These are phyloP conservation scores for Rapana venosa DNA, from an alignment of 2,888 invertebrate genomes.

Conservation along the genomic window DNA sequence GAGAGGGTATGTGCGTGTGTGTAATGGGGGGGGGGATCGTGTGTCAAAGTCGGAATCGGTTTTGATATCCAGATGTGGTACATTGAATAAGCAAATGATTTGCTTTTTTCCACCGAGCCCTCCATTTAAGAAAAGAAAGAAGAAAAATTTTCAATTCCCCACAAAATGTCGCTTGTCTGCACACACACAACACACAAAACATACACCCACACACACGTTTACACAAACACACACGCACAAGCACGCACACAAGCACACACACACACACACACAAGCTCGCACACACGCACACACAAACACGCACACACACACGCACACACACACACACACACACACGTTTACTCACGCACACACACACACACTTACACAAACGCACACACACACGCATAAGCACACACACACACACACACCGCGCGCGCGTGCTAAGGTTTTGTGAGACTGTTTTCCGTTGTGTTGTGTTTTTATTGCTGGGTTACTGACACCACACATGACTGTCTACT, in stretches of 20 bases:
- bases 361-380: neutral
- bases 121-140: too few relatives aligned
- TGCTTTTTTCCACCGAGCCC: too few relatives aligned
- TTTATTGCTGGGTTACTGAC: too few relatives aligned
- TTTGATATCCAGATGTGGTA: too few relatives aligned
- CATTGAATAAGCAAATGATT: too few relatives aligned
- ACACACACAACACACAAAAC: neutral
- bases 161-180: neutral
- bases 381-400: neutral
- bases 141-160: neutral
- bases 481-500: too few relatives aligned
- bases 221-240: neutral
- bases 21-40: neutral
- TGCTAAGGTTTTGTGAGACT: too few relatives aligned
- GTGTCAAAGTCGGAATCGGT: too few relatives aligned
- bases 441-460: too few relatives aligned
- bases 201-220: neutral
- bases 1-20: neutral
- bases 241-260: neutral
- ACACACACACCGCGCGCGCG: too few relatives aligned
- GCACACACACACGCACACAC: neutral
- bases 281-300: neutral
- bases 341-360: conserved; percentile 1
- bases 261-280: neutral
- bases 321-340: neutral